These are phyloP conservation scores for Petrolisthes cinctipes DNA, from an alignment of 2,888 invertebrate genomes.

Conservation along the genomic window DNA sequence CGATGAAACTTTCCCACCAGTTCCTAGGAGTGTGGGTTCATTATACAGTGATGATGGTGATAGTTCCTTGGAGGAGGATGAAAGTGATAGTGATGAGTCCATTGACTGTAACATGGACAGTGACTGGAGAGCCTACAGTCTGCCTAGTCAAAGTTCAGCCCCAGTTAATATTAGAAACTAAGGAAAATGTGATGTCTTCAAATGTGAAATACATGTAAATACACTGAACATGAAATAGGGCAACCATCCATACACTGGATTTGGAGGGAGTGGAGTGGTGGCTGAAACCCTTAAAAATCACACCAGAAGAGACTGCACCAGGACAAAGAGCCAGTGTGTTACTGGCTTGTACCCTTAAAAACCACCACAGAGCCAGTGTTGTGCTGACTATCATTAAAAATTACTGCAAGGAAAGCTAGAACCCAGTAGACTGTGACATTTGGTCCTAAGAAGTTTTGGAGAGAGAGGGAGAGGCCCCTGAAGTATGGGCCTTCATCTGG, in stretches of 20 bases:
- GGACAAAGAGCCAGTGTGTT: no score
- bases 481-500: background rate
- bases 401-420: background rate
- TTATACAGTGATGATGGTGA: constrained; percentile 47
- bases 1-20: constrained; percentile 87
- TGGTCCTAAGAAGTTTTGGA: background rate
- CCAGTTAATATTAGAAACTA: no score
- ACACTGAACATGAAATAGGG: no score
- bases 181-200: no score
- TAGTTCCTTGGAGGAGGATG: constrained; percentile 41
- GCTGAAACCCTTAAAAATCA: no score
- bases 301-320: no score
- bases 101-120: constrained; percentile 44
- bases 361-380: background rate
- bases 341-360: background rate
- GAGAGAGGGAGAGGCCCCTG: background rate
- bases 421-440: background rate
- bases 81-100: constrained; percentile 26
- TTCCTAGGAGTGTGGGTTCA: constrained; percentile 32
- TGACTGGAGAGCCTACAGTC: constrained; percentile 42
- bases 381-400: background rate
- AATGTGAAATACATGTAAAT: no score
- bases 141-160: no score
- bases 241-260: no score
- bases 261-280: no score